These are phyloP conservation scores for Brachyistius frenatus DNA, from an alignment of 2,113 vertebrate species.

Conservation along the genomic window DNA sequence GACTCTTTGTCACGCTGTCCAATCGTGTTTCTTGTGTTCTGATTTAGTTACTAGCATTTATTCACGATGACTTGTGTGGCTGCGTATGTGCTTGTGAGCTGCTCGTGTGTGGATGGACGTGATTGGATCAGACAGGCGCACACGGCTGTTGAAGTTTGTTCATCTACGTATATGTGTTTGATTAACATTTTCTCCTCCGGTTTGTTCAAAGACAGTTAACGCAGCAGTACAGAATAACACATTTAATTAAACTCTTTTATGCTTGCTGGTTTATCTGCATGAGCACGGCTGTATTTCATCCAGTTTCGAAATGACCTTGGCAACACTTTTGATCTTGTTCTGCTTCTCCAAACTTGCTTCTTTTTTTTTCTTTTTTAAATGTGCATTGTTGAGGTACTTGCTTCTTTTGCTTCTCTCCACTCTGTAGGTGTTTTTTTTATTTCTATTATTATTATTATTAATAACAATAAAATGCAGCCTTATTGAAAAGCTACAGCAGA, in stretches of 20 bases:
- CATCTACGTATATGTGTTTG: conserved; percentile 36
- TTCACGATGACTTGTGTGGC: background rate
- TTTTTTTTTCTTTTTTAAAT: background rate
- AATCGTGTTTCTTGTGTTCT: background rate
- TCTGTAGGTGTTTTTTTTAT: background rate
- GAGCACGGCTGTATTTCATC: conserved; percentile 28
- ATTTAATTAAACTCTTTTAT: conserved; percentile 56
- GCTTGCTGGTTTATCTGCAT: conserved; percentile 45
- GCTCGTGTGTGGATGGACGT: background rate
- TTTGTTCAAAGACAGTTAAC: conserved; percentile 50
- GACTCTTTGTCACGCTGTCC: background rate
- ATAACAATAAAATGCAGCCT: too few species aligned
- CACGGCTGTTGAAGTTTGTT: conserved; percentile 22
- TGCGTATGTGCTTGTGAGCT: background rate
- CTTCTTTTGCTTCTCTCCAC: background rate
- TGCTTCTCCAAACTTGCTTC: conserved; percentile 21
- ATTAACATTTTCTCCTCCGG: conserved; percentile 38
- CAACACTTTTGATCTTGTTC: conserved; percentile 34
- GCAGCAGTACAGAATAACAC: conserved; percentile 25
- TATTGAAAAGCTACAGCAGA: conserved; percentile 19
- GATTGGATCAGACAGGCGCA: background rate
- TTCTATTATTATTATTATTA: too few species aligned
- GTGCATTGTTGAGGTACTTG: conserved; percentile 4
- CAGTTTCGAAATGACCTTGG: conserved; percentile 42
- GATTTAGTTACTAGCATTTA: conserved; percentile 16